Evolutionary conservation across 2,888 invertebrate species (phyloP), one percentile per base, ranked within the genome.

Genomic region (Luffia ferchaultella): DNA sequence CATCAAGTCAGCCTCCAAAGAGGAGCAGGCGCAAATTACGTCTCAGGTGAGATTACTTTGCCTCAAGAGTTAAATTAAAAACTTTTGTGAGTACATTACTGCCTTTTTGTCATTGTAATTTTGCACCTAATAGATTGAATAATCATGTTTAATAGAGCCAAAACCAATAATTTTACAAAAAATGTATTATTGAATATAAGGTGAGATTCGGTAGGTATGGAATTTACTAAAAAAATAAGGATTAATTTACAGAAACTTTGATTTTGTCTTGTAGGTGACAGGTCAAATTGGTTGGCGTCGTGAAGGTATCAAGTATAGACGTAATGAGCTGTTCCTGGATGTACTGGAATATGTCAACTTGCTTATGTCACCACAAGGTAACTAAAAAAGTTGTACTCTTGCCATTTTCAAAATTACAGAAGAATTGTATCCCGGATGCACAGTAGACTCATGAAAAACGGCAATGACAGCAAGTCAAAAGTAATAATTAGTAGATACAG

Each of bases 261-360:
- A n/a, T n/a, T 45, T 42, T 43, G 16, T 50, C 17, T 46, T 52
- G 5, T 56, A 82, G 82, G 93, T 96, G 7, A 98, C 97, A 0
- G 97, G 97, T 0, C 97, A 98, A 82, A 99, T 99, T 60, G 98
- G 98, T 1, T 99, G 99, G 99, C 88, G 99, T 57, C 89, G 99
- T 17, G 99, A 99, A 76, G 99, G 98, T 45, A 99, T 99, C 62
- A 99, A 99, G 75, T 99, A 99, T 74, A 88, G 99, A 46, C 89
- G 99, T 46, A 99, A 99, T 70, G 99, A 99, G 73, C 85, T 99
- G 2, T 99, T 99, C 86, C 86, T 99, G 12, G 99, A 99, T 73
- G 99, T 99, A 15, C 85, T 99, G 59, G 99, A 99, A 77, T 98
- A 97, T 77, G 98, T 99, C 58, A 99, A 99, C 85, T 85, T 99